Base-by-base conservation (phyloP, 2,113 vertebrate genomes). In the Dolichallabes microphthalmus region DNA sequence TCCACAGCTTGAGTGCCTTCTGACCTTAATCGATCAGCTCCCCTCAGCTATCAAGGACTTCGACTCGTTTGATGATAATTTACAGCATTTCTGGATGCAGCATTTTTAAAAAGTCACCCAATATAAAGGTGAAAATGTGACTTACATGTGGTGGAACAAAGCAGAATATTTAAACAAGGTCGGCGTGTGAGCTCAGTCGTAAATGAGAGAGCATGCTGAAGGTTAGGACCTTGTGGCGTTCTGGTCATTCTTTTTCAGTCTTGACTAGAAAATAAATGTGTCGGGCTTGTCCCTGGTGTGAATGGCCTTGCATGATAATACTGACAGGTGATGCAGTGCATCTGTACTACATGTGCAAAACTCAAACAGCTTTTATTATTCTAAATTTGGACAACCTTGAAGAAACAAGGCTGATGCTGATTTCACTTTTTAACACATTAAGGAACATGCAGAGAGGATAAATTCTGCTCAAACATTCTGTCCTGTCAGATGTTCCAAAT, bases 61-160 rank as follows among this genome's bases (percentile, higher is more conserved):
- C n/a, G 60, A 30, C 20, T 25, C 30, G 17, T 53, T 66, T 77
- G 45, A 53, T 39, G 52, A 84, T 66, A 55, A 84, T 84, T 77
- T 84, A 66, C 13, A 55, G 60, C 50, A n/a, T 64, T 76, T 77
- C 20, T 76, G 39, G 73, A 55, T 60, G n/a, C 14, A 14, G 55
- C 15, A 11, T 58, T 27, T 20, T 22, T 60, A 17, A 27, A 17
- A 27, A 52, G 13, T 32, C n/a, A 25, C n/a, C 14, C 45, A 55
- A 66, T 45, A 27, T 35, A 45, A 77, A 66, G 19, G 15, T 9
- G 60, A 66, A 9, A 52, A 64, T 64, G 30, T 14, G 58, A 52
- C 39, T 52, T 27, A 3, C 19, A n/a, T 78, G 76, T 57, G 53
- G 14, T n/a, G 14, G 39, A 4, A 64, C 35, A 64, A 22, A 45